A percentile compares a stretch with the other conserved stretches of the same genome.
Evolutionary conservation across 2,888 invertebrate genomes (phyloP).

Genomic region (Herminia tarsipennalis): DNA sequence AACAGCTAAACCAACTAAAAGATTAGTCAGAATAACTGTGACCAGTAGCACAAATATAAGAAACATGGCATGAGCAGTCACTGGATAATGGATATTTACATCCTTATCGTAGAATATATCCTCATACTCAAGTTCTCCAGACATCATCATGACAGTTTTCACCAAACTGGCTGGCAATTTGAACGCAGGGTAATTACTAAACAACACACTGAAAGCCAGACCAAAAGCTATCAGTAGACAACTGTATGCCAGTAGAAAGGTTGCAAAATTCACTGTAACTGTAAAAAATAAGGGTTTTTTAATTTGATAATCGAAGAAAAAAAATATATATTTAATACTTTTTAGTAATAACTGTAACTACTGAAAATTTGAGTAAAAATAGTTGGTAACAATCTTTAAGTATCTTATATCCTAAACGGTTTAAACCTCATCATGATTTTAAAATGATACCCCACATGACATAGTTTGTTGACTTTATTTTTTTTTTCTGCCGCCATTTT

Average conservation of each 20-base stretch:
- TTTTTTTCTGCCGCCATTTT: no score
- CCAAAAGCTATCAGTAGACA: slow-evolving; percentile 93
- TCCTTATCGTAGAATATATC: slow-evolving; percentile 90
- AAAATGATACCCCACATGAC: no score
- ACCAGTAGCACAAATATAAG: slow-evolving; percentile 91
- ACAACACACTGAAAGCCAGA: slow-evolving; percentile 92
- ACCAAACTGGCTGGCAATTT: slow-evolving; percentile 88
- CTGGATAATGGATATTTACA: slow-evolving; percentile 86
- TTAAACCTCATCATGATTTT: no score
- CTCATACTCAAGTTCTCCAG: slow-evolving; percentile 94
- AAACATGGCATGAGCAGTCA: slow-evolving; percentile 91
- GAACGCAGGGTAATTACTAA: slow-evolving; percentile 91
- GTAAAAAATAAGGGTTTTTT: slow-evolving; percentile 47
- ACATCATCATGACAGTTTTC: slow-evolving; percentile 95
- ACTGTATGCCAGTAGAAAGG: slow-evolving; percentile 92
- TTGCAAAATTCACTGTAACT: slow-evolving; percentile 93
- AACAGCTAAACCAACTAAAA: slow-evolving; percentile 94
- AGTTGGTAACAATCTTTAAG: no score
- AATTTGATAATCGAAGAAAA: neutral
- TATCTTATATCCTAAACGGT: no score
- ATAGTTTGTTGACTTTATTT: no score
- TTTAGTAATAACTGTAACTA: no score
- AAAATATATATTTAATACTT: no score
- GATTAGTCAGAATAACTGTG: slow-evolving; percentile 92
- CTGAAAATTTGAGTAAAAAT: no score